Percentiles rank a stretch among this genome's conserved stretches.
Conservation (phyloP, 1,140 invertebrate species). For the Holcopasites calliopsidis region DNA sequence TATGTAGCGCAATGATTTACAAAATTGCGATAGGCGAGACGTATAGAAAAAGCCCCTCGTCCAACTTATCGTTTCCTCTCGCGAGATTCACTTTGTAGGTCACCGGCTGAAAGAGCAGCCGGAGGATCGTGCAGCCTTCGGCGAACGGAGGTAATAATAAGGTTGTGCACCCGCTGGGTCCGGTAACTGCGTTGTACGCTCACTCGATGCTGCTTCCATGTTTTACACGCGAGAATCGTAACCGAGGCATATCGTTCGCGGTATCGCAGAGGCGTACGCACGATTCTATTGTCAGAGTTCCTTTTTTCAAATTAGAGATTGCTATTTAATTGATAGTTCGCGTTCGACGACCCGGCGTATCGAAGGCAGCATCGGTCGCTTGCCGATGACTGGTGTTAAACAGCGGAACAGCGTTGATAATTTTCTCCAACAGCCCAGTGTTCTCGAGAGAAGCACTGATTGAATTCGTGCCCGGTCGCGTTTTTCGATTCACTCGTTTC, state of each 20-base stretch:
- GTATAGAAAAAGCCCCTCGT: no score
- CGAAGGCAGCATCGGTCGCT: no score
- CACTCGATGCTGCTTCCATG: neutral
- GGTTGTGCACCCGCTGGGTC: conserved; percentile 39
- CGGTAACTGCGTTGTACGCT: conserved; percentile 36
- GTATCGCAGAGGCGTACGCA: conserved; percentile 10
- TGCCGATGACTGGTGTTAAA: no score
- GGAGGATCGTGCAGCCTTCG: conserved; percentile 55
- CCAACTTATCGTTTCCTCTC: neutral
- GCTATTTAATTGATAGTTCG: no score
- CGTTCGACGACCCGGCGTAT: no score
- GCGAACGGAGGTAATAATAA: conserved; percentile 55
- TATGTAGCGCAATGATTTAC: no score
- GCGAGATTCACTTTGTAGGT: conserved; percentile 33
- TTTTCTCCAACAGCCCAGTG: neutral
- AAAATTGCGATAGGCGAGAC: no score
- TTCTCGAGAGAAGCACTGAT: neutral
- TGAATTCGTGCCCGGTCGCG: neutral
- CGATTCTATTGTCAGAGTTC: no score
- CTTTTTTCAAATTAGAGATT: no score
- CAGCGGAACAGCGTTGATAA: neutral
- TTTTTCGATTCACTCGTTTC: neutral
- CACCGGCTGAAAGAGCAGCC: conserved; percentile 22
- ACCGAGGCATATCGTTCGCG: neutral
- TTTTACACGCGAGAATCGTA: neutral